phyloP scores from a whole-genome alignment of 2,113 vertebrate genomes.

The Australoheros scitulus region DNA sequence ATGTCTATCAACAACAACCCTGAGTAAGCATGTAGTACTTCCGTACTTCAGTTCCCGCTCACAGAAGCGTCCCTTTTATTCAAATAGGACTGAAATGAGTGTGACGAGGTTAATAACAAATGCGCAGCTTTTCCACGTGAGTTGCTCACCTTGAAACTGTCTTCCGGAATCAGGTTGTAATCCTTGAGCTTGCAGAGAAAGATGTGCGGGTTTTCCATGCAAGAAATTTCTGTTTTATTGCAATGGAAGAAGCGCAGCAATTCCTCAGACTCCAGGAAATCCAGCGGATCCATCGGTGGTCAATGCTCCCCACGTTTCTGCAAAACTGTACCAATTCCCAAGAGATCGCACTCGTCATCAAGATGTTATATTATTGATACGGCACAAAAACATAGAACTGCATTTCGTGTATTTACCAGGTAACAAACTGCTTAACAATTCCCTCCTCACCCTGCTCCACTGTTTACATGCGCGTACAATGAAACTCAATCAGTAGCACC shows the following conservation, averaged over 20 bases:
- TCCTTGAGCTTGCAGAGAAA: slow-evolving; percentile 76
- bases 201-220: slow-evolving; percentile 61
- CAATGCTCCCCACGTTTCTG: accelerated
- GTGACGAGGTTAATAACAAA: neutral
- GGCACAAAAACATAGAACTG: neutral
- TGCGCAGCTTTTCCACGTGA: neutral
- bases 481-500: neutral
- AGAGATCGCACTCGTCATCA: neutral
- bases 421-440: neutral
- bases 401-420: neutral
- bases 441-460: neutral
- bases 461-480: neutral
- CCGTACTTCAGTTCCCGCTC: neutral
- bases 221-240: slow-evolving; percentile 72
- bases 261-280: slow-evolving; percentile 30
- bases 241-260: slow-evolving; percentile 62
- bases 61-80: neutral
- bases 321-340: too few species aligned
- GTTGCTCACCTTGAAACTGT: slow-evolving; percentile 55
- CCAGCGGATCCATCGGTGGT: slow-evolving; percentile 58
- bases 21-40: neutral
- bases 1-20: neutral
- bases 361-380: neutral
- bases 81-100: neutral
- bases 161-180: slow-evolving; percentile 66